Base-by-base conservation (phyloP, 2,797 vertebrate genomes). In the Gymnothorax reevesii region DNA sequence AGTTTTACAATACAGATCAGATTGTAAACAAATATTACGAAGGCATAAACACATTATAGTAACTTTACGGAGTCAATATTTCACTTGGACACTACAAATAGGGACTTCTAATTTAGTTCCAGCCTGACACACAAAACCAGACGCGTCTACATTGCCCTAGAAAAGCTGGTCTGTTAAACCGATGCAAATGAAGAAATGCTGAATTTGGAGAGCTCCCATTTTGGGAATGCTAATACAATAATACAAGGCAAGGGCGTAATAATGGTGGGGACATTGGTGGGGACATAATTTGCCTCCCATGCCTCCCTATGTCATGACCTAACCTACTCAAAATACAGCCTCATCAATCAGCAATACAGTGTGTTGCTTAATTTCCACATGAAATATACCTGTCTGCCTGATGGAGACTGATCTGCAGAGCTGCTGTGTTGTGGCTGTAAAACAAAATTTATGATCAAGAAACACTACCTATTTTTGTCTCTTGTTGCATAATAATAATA, bases 81-180 rank as follows among this genome's bases (percentile, higher is more conserved):
- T 4, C 42, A 22, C 33, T 75, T 12, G 13, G 73, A 77, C 33
- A 77, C 73, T 17, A 73, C 69, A 27, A 13, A 73, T 25, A 33
- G 8, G 33, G 73, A 2, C 2, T 49, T 49, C 20, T 77, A 4
- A 49, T 17, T 77, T 52, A 52, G 49, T 77, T 27, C 10, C 42
- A 77, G 52, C 73, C 73, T 52, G 2, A 49, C 13, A 52, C 52
- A 5, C 22, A 77, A 20, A 12, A 52, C 49, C 33, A 5, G 52
- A 77, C 33, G 49, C 13, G 3, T 27, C 2, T 42, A 77, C 15
- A 15, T 49, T 42, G 33, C 42, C 52, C 13, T 77, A 33, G 42
- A 52, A 15, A 77, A 77, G 73, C 33, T 15, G 13, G 42, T 49
- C 73, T 77, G 73, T 77, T 77, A 77, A 77, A 77, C 52, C 73